Conservation (phyloP, 2,113 vertebrate species). For the Pipra filicauda region DNA sequence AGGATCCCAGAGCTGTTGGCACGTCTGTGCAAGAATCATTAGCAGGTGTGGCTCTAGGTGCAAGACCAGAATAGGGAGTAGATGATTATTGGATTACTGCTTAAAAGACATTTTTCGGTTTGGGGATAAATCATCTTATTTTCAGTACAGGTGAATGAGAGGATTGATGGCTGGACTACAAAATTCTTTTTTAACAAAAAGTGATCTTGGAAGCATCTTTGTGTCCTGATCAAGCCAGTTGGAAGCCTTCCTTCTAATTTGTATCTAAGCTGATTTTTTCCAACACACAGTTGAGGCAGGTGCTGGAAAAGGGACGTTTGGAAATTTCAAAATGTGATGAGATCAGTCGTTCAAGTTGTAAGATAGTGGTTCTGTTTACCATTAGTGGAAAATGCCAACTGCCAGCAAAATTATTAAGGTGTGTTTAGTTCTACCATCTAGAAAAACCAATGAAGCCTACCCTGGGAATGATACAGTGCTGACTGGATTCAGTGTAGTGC, state of each 20-base stretch:
- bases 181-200: not conserved
- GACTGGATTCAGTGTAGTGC: not conserved
- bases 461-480: not conserved
- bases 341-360: not conserved
- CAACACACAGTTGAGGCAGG: not conserved
- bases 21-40: not conserved
- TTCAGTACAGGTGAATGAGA: not conserved
- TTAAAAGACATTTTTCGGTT: not conserved
- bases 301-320: not conserved
- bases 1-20: not conserved
- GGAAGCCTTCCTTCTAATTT: not conserved
- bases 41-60: not conserved
- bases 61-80: not conserved
- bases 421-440: not conserved
- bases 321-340: not conserved
- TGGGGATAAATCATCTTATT: not conserved
- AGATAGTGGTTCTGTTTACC: not conserved
- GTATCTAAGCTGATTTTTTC: not conserved
- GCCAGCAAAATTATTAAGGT: not conserved
- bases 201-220: not conserved
- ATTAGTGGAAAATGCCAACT: not conserved
- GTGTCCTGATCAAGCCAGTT: not conserved
- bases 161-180: not conserved
- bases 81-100: not conserved
- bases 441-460: not conserved